These are phyloP conservation scores for Tenthredo livida DNA, from an alignment of 2,888 invertebrate genomes.

Conservation along the genomic window DNA sequence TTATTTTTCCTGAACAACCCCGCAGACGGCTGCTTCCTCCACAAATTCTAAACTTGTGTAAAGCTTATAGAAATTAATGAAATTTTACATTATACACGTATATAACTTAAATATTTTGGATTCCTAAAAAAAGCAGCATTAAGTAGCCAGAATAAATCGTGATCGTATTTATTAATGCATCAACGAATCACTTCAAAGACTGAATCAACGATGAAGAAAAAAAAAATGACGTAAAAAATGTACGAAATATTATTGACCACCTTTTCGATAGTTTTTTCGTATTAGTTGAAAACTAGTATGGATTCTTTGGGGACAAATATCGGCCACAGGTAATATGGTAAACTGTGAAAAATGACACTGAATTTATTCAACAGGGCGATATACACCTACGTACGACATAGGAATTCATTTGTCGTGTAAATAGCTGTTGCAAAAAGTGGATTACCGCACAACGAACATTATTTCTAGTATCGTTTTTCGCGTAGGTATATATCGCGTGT, in stretches of 20 bases:
- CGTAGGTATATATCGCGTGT: constrained; percentile 12
- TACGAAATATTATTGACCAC: neutral
- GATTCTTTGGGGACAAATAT: neutral
- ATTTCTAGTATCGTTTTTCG: constrained; percentile 20
- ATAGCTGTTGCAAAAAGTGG: constrained; percentile 1
- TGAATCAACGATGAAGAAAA: neutral
- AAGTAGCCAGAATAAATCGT: neutral
- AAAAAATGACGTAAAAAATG: neutral
- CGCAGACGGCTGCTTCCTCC: neutral
- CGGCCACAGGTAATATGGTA: neutral
- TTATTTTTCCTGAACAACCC: neutral
- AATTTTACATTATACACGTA: neutral
- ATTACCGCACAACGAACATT: neutral
- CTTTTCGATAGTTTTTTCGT: neutral
- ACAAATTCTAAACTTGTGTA: neutral
- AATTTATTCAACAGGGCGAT: neutral
- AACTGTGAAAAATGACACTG: neutral
- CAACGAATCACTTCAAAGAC: neutral
- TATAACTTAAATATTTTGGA: neutral
- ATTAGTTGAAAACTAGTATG: neutral
- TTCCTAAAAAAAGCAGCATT: neutral
- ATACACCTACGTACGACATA: neutral
- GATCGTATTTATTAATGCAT: neutral
- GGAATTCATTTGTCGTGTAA: neutral
- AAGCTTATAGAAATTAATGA: neutral